Conservation (phyloP, 2,113 vertebrate genomes). For the Chelonoidis abingdonii region DNA sequence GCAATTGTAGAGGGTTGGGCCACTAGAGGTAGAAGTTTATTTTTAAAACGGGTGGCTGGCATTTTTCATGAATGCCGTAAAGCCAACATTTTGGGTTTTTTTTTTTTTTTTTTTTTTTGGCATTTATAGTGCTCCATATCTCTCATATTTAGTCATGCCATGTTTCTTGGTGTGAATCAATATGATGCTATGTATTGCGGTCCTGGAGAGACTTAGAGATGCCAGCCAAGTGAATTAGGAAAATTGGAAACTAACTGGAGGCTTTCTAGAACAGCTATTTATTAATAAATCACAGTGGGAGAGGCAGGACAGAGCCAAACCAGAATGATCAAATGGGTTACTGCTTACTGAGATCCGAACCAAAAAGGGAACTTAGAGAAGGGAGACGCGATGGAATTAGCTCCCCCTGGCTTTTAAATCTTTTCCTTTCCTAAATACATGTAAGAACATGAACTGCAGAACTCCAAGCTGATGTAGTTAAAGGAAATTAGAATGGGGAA, state of each 20-base stretch:
- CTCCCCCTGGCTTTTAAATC: neutral
- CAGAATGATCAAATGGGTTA: neutral
- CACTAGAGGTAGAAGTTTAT: neutral
- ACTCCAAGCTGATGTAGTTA: accelerated
- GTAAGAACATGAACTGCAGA: accelerated
- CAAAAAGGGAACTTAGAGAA: neutral
- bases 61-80: no score
- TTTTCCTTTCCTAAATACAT: neutral
- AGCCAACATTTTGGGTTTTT: no score
- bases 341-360: neutral
- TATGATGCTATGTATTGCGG: neutral
- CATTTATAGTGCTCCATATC: neutral
- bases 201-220: neutral
- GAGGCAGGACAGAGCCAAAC: neutral
- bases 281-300: neutral
- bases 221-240: neutral
- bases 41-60: no score
- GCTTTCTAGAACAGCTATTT: neutral
- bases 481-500: neutral
- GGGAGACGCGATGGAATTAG: neutral
- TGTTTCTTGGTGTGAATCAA: neutral
- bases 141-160: neutral
- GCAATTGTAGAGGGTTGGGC: neutral
- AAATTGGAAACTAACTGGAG: neutral
- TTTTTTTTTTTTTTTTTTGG: no score